Percentiles rank a stretch among this genome's conserved stretches.
Conservation (phyloP, 2,113 vertebrate species). For the Scopus umbretta region DNA sequence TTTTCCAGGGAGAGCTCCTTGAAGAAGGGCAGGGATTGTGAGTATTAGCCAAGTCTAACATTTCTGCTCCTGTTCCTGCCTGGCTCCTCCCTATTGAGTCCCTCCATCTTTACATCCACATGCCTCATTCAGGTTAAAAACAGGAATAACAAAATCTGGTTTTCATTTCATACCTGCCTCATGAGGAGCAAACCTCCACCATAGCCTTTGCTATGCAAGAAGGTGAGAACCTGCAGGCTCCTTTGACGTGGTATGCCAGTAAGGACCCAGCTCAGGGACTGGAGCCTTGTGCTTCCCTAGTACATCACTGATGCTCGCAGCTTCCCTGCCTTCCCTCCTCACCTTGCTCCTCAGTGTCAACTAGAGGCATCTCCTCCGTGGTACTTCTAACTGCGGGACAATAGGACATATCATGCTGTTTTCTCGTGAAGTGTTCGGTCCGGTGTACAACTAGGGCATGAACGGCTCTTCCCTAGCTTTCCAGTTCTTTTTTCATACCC, state of each 20-base stretch:
- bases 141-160: not conserved
- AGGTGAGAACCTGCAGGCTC: not conserved
- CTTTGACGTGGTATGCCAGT: not conserved
- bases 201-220: accelerated
- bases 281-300: not conserved
- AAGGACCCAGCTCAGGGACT: not conserved
- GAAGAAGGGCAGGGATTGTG: not conserved
- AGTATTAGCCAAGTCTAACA: not conserved
- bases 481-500: not conserved
- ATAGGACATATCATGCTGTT: not conserved
- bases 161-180: not conserved
- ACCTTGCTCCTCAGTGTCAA: not conserved
- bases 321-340: not conserved
- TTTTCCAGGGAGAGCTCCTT: constrained; percentile 94
- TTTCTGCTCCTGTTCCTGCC: not conserved
- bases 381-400: not conserved
- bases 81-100: not conserved
- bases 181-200: not conserved
- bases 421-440: not conserved
- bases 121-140: not conserved
- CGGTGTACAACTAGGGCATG: not conserved
- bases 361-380: not conserved
- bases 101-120: not conserved
- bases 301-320: not conserved
- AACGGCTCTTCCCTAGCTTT: not conserved